Evolutionary conservation across 64 coral and sea anemone genomes (phyloP).

Genomic region (Anthopleura sola): DNA sequence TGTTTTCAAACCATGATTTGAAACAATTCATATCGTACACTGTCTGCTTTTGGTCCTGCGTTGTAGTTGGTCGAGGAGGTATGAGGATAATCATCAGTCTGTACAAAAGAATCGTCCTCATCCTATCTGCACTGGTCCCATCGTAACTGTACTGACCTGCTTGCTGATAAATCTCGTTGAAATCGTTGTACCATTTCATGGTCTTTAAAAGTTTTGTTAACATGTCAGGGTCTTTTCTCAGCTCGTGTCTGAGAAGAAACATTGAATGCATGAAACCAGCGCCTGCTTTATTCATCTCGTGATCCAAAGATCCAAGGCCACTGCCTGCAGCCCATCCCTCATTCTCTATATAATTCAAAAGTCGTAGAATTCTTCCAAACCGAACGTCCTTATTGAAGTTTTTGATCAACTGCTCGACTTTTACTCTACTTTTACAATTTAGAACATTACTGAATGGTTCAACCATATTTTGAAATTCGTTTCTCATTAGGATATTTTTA

Average conservation of each 20-base stretch:
- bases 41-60: too few relatives aligned
- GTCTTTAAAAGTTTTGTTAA: too few relatives aligned
- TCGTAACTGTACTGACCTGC: slow-evolving; percentile 48
- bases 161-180: slow-evolving; percentile 70
- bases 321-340: slow-evolving; percentile 64
- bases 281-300: slow-evolving; percentile 58
- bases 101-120: slow-evolving; percentile 42
- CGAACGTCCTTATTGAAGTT: neutral
- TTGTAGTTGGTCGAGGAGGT: slow-evolving; percentile 33
- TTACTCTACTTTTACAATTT: neutral
- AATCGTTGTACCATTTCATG: too few relatives aligned
- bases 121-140: slow-evolving; percentile 72
- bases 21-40: slow-evolving; percentile 51
- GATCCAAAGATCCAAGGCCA: slow-evolving; percentile 56
- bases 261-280: slow-evolving; percentile 61
- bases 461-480: too few relatives aligned
- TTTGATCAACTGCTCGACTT: neutral
- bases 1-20: slow-evolving; percentile 55
- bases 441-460: neutral
- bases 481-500: too few relatives aligned
- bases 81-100: slow-evolving; percentile 45
- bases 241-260: too few relatives aligned
- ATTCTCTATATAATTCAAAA: slow-evolving; percentile 52
- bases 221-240: too few relatives aligned
- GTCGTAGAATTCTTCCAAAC: neutral